Percentiles rank a stretch among this genome's conserved stretches.
These are phyloP conservation scores for Crotophaga sulcirostris DNA, from an alignment of 2,113 vertebrate species.

Conservation along the genomic window DNA sequence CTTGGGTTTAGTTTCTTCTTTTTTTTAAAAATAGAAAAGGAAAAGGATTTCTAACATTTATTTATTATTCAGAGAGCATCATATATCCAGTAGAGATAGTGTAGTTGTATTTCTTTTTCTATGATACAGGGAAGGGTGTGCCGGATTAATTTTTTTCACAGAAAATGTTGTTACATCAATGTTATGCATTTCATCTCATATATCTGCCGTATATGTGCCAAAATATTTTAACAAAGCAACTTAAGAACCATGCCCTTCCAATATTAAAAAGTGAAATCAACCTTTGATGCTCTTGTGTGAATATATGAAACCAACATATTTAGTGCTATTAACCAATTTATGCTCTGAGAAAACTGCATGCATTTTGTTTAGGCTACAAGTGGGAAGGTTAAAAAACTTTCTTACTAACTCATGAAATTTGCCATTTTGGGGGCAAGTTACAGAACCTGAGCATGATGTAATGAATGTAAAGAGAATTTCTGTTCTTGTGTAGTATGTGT, in stretches of 20 bases:
- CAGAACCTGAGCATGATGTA: not conserved
- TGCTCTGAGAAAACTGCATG: not conserved
- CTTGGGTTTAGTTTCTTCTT: not conserved
- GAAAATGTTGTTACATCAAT: not conserved
- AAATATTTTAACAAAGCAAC: not conserved
- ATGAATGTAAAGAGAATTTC: not conserved
- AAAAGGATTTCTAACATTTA: not conserved
- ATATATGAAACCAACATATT: not conserved
- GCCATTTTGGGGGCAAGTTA: not conserved
- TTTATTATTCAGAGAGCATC: not conserved
- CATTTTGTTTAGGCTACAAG: not conserved
- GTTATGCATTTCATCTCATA: not conserved
- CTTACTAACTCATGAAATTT: not conserved
- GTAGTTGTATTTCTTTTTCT: not conserved
- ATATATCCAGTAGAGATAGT: not conserved
- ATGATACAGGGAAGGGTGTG: not conserved
- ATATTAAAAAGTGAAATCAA: not conserved
- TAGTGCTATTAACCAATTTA: not conserved
- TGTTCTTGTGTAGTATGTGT: not conserved
- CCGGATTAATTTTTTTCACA: not conserved
- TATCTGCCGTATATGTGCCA: constrained; percentile 1
- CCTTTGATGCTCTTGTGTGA: not conserved
- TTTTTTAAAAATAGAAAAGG: not conserved
- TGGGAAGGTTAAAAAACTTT: not conserved
- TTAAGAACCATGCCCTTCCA: not conserved